Conservation (phyloP, 2,113 vertebrate genomes). For the Notechis scutatus region DNA sequence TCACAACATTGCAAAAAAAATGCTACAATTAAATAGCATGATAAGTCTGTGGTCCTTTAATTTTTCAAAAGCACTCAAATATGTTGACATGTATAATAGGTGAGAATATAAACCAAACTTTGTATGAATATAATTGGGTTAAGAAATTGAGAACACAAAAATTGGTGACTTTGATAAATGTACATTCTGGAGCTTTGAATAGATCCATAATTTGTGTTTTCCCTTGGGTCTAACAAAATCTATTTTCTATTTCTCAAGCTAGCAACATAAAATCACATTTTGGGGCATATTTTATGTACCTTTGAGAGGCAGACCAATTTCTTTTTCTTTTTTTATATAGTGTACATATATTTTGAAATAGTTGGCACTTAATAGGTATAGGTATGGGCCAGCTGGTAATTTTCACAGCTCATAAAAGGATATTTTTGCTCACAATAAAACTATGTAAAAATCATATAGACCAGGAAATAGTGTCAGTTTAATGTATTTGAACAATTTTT, state of each 20-base stretch:
- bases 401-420: slow-evolving; percentile 38
- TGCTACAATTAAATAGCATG: neutral
- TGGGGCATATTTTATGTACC: slow-evolving; percentile 16
- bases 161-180: neutral
- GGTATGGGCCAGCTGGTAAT: slow-evolving; percentile 23
- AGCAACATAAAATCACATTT: neutral
- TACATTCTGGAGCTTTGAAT: neutral
- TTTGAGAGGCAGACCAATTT: slow-evolving; percentile 5
- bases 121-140: neutral
- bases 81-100: neutral
- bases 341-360: slow-evolving; percentile 15
- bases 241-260: neutral
- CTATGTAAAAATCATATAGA: slow-evolving; percentile 5
- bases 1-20: neutral
- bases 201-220: neutral
- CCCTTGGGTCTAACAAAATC: neutral
- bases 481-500: slow-evolving; percentile 19
- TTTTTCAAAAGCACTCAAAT: neutral
- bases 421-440: slow-evolving; percentile 3
- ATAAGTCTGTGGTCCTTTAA: neutral
- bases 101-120: neutral
- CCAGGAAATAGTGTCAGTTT: slow-evolving; percentile 9
- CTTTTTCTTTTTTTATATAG: slow-evolving; percentile 5
- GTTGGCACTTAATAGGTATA: slow-evolving; percentile 13
- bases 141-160: neutral